A percentile compares a stretch with the other conserved stretches of the same genome.
phyloP scores from a whole-genome alignment of 1,140 invertebrate species.

The Macrobrachium rosenbergii region DNA sequence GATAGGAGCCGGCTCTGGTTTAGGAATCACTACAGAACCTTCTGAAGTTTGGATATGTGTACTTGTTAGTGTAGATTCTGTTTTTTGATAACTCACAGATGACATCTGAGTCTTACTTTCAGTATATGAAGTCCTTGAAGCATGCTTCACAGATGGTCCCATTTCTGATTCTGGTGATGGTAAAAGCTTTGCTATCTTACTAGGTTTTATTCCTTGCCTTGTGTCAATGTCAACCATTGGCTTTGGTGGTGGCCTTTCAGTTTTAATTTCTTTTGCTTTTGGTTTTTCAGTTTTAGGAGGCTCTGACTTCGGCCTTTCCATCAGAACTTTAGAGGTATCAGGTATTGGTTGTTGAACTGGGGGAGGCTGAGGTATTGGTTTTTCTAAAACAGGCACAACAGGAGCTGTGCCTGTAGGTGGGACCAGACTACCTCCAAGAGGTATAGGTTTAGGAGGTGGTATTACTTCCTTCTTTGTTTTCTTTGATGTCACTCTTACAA shows the following conservation, averaged over 20 bases:
- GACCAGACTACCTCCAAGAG: background rate
- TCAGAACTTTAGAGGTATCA: too few species aligned
- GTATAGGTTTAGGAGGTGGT: conserved; percentile 16
- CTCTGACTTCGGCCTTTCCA: too few species aligned
- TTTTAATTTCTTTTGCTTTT: too few species aligned
- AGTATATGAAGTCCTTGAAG: conserved; percentile 30
- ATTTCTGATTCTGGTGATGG: too few species aligned
- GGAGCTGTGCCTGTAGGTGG: background rate
- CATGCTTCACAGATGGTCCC: background rate
- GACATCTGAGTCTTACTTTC: conserved; percentile 40
- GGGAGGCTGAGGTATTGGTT: background rate
- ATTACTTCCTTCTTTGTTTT: conserved; percentile 32
- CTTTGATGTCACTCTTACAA: conserved; percentile 31
- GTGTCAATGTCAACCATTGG: too few species aligned
- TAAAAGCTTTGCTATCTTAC: too few species aligned
- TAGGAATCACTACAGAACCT: background rate
- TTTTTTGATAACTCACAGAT: conserved; percentile 36
- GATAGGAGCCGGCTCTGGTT: background rate
- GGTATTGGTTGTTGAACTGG: background rate
- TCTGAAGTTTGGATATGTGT: background rate
- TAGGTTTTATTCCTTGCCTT: too few species aligned
- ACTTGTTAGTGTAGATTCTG: conserved; percentile 7
- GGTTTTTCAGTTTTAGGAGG: too few species aligned
- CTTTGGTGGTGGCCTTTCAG: too few species aligned
- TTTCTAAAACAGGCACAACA: background rate